A percentile compares a stretch with the other conserved stretches of the same genome.
phyloP scores from a whole-genome alignment of 2,113 vertebrate genomes.

The Scomber colias region DNA sequence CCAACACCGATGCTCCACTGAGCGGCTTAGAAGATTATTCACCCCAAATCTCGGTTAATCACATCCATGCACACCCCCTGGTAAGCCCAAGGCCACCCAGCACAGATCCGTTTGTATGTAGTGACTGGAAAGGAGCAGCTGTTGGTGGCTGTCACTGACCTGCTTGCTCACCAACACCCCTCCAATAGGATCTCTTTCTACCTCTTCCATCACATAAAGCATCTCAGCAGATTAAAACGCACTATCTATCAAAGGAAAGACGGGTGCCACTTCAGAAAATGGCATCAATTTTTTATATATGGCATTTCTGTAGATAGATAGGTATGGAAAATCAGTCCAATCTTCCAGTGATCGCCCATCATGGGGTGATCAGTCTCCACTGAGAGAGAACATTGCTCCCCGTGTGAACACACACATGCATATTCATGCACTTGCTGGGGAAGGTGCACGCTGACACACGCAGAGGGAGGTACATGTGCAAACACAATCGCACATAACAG shows the following conservation, averaged over 20 bases:
- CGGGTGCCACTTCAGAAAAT: slow-evolving; percentile 74
- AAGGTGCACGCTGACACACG: slow-evolving; percentile 34
- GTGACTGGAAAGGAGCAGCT: slow-evolving; percentile 45
- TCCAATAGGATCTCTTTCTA: slow-evolving; percentile 23
- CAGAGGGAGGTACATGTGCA: slow-evolving; percentile 30
- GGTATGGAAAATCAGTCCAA: slow-evolving; percentile 69
- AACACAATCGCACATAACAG: slow-evolving; percentile 48
- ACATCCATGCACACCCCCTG: slow-evolving; percentile 63
- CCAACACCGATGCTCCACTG: slow-evolving; percentile 53
- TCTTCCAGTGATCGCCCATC: slow-evolving; percentile 70
- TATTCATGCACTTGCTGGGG: slow-evolving; percentile 53
- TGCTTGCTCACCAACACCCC: slow-evolving; percentile 44
- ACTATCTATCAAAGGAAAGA: slow-evolving; percentile 65
- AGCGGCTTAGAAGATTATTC: slow-evolving; percentile 81
- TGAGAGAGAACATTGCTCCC: slow-evolving; percentile 49
- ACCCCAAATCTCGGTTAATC: slow-evolving; percentile 81
- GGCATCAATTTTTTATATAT: slow-evolving; percentile 73
- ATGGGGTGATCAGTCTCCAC: slow-evolving; percentile 68
- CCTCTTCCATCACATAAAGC: slow-evolving; percentile 50
- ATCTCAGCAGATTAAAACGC: slow-evolving; percentile 57
- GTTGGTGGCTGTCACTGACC: slow-evolving; percentile 36
- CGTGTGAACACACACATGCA: slow-evolving; percentile 49
- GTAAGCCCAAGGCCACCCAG: slow-evolving; percentile 50
- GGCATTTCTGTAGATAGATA: slow-evolving; percentile 72
- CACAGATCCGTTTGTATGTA: slow-evolving; percentile 24